Base-by-base conservation (phyloP, 2,888 invertebrate genomes). In the Drosophila atripex region DNA sequence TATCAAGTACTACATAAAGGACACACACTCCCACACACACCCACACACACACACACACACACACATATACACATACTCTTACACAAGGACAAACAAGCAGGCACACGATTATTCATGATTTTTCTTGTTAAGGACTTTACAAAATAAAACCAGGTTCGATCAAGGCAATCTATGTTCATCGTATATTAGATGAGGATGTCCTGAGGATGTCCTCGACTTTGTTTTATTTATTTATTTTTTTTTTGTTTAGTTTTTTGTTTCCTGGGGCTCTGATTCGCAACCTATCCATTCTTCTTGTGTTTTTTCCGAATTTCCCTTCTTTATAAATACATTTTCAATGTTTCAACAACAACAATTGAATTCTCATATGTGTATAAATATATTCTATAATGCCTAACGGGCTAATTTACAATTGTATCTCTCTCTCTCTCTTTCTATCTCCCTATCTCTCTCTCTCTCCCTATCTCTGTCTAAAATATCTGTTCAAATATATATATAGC, bases 281-380 rank as follows among this genome's bases (percentile, higher is more conserved):
- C 46, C 25, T 23, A 55, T 55, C 32, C 23, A 55, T 14, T 23
- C 23, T 25, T 9, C 35, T 35, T 23, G 45, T 38, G 47, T 61
- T 23, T 43, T 5, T 9, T 7, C 21, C 21, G n/a, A 35, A n/a
- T 35, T 6, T 2, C 4, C 32, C 18, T 46, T 6, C 14, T 18
- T 47, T 52, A 68, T 75, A 80, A 82, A 83, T 86, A 88, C 86
- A 82, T 82, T 88, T 86, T 78, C 86, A 86, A 80, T 80, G 86
- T 86, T 68, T 68, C 21, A 86, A 87, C 80, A 80, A 79, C 86
- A 82, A 82, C 80, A 88, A 88, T 88, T 86, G 88, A 88, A 78
- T 68, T 69, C 54, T 73, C 61, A 73, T 73, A 52, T 53, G 65
- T 53, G 60, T 66, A 66, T 46, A 82, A 66, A 85, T 78, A 74